A percentile compares a stretch with the other conserved stretches of the same genome.
Evolutionary conservation across 2,113 vertebrate species (phyloP).

Genomic region (Poicephalus gulielmi): DNA sequence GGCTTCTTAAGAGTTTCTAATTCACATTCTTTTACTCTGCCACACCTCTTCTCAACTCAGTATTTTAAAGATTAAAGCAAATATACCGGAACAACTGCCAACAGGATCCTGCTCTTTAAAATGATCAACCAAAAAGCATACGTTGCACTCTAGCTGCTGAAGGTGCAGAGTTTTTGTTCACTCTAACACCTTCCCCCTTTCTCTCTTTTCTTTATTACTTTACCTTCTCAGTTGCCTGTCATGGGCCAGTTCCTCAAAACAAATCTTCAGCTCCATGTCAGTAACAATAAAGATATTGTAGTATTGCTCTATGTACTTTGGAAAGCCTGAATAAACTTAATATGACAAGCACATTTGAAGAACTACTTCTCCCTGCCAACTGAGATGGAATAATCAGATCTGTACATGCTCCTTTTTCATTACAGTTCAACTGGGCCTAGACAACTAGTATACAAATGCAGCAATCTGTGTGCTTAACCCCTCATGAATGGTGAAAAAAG

Average conservation of each 20-base stretch:
- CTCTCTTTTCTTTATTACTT: background rate
- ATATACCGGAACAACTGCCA: background rate
- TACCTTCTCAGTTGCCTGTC: background rate
- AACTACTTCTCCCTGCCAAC: background rate
- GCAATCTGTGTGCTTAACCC: background rate
- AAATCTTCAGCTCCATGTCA: background rate
- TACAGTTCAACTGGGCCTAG: background rate
- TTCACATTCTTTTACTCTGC: constrained; percentile 15
- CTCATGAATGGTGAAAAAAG: background rate
- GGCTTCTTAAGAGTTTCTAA: background rate
- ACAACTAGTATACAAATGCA: background rate
- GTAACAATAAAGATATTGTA: background rate
- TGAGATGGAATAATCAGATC: background rate
- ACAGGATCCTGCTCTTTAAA: background rate
- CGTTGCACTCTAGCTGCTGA: background rate
- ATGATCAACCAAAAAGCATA: background rate
- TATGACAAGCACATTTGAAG: background rate
- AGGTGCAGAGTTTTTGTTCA: background rate
- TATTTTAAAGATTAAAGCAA: constrained; percentile 34
- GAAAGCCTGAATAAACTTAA: background rate
- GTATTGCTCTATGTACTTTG: background rate
- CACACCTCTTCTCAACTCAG: background rate
- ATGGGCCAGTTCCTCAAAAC: background rate
- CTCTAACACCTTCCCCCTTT: background rate
- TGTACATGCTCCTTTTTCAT: background rate